Percentiles rank a stretch among this genome's conserved stretches.
Conservation (phyloP, 2,888 invertebrate species). For the Phragmatobia fuliginosa region DNA sequence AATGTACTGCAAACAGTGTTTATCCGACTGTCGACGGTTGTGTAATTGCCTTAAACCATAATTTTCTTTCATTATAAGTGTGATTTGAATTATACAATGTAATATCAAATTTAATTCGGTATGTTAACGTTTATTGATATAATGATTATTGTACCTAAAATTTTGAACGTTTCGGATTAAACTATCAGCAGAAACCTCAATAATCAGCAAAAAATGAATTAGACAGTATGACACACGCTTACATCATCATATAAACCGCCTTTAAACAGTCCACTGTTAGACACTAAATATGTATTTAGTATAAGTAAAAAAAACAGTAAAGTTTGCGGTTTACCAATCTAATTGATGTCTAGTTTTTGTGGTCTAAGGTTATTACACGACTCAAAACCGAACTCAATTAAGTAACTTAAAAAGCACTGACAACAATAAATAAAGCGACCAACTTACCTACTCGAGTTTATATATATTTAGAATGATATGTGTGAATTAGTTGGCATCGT, state of each 20-base stretch:
- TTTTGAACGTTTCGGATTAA: background rate
- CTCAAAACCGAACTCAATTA: background rate
- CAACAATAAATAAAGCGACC: background rate
- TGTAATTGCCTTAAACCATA: slow-evolving; percentile 1
- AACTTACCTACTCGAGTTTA: background rate
- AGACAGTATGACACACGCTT: background rate
- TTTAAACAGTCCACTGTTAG: background rate
- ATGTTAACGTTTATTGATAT: background rate
- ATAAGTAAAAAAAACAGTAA: background rate
- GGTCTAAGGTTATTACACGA: background rate
- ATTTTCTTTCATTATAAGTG: too few species aligned
- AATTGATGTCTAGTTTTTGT: background rate
- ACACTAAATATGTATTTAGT: background rate
- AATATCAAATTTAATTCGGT: too few species aligned
- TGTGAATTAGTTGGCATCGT: slow-evolving; percentile 47
- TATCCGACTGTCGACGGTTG: background rate
- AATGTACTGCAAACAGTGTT: background rate
- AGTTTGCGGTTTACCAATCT: background rate
- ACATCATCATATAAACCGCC: too few species aligned
- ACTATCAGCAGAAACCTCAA: background rate
- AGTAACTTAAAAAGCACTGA: background rate
- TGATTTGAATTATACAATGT: too few species aligned
- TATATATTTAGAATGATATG: slow-evolving; percentile 28
- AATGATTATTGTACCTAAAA: background rate
- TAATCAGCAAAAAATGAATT: background rate